phyloP scores from a whole-genome alignment of 2,888 invertebrate species.

The Liopterus haemorrhoidalis region DNA sequence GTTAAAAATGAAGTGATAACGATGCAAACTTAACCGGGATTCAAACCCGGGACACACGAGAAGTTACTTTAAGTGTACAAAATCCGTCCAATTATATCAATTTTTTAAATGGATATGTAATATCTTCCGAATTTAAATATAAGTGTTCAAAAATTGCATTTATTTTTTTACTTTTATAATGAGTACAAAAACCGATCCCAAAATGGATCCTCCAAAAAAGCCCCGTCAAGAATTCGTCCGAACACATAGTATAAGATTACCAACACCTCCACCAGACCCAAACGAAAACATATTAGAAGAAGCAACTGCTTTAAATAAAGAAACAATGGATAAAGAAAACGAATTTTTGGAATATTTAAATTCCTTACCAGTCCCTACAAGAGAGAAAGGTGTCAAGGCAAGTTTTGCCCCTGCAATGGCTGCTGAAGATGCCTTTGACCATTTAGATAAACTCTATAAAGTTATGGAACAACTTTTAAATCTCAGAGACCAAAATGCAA shows the following conservation, averaged over 20 bases:
- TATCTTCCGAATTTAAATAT: background rate
- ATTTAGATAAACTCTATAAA: slow-evolving; percentile 70
- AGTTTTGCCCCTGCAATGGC: slow-evolving; percentile 54
- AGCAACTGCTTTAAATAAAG: slow-evolving; percentile 16
- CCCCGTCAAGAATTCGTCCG: slow-evolving; percentile 27
- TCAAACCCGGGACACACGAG: too few relatives aligned
- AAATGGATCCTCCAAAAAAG: too few relatives aligned
- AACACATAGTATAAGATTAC: slow-evolving; percentile 40
- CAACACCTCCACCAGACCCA: slow-evolving; percentile 48
- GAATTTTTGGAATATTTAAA: slow-evolving; percentile 48
- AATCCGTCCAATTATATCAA: too few relatives aligned
- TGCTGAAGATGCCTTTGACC: slow-evolving; percentile 65
- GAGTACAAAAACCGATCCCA: too few relatives aligned
- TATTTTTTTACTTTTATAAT: background rate
- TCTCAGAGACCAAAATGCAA: slow-evolving; percentile 65
- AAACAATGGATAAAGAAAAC: slow-evolving; percentile 38
- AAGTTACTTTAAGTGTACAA: too few relatives aligned
- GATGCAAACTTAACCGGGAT: too few relatives aligned
- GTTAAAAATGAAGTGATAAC: too few relatives aligned
- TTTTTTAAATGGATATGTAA: too few relatives aligned
- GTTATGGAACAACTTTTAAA: slow-evolving; percentile 70
- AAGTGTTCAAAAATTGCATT: background rate
- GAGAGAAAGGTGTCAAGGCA: slow-evolving; percentile 46
- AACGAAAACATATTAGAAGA: background rate
- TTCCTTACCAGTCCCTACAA: slow-evolving; percentile 38